Base-by-base conservation (phyloP, 53 echinoderm and acorn worm species). In the Echinarachnius parma region DNA sequence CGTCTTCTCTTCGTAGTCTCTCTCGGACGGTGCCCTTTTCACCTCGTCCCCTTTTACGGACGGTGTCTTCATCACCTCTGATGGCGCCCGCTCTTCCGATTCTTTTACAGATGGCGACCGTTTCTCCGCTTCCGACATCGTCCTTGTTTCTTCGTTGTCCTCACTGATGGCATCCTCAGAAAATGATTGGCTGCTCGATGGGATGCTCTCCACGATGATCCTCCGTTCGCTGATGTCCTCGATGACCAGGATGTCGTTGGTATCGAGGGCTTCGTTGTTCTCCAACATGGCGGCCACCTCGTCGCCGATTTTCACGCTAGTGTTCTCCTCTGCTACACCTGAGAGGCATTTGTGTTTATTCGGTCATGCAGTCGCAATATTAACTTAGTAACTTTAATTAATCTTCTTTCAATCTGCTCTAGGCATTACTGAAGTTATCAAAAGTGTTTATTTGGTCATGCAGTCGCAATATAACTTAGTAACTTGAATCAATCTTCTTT, bases 271-370 rank as follows among this genome's bases (percentile, higher is more conserved):
- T n/a, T 80, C 83, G 34, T 59, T 54, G 48, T 87, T 79, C n/a
- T 72, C 65, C 21, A 87, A 55, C 78, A 83, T 78, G 21, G 83
- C 66, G 10, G 64, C 57, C 18, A 87, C 78, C 46, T 82, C 87
- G 0, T 65, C 76, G 10, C 83, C 83, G 64, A 83, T 74, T 48
- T 83, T 78, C 16, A 87, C 65, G 21, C 64, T 83, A 37, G 32
- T 44, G 19, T 82, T 87, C 35, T 78, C 83, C 24, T 86, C 67
- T 0, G 83, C 87, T 5, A 78, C 87, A 64, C 79, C 87, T 87
- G 75, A 63, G n/a, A n/a, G n/a, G n/a, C n/a, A n/a, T n/a, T n/a
- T n/a, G n/a, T n/a, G n/a, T n/a, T n/a, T n/a, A n/a, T n/a, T n/a
- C n/a, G n/a, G n/a, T n/a, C n/a, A n/a, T n/a, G n/a, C n/a, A n/a